Base-by-base conservation (phyloP, 2,888 invertebrate species). In the Xestia xanthographa region DNA sequence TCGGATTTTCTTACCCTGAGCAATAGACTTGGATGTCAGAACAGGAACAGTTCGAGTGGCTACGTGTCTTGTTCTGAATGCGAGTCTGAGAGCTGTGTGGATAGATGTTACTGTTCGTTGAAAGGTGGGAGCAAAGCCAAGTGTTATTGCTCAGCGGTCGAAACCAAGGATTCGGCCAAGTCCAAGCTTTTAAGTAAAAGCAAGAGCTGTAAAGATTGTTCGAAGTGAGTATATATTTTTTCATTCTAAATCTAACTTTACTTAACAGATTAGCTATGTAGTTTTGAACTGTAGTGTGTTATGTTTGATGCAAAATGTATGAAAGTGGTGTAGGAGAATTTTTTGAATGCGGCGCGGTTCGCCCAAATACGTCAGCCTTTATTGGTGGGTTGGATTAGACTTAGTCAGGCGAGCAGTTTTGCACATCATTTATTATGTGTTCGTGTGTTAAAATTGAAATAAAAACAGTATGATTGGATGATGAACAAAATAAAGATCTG, bases 61-160 rank as follows among this genome's bases (percentile, higher is more conserved):
- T 98, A 98, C 91, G 98, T 98, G 1, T 98, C 98, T 5, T 99
- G 98, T 92, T 98, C 98, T 62, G 99, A 99, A 93, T 99, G 99
- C 91, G 98, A 98, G 90, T 98, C 98, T 4, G 98, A 98, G 87
- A 98, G 98, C 22, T 98, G 98, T 90, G 97, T 98, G 0, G 98
- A 98, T 91, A 98, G 98, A 88, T 99, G 99, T 90, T 99, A 99
- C 90, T 99, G 99, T 91, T 98, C 98, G 5, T 90, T 98, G 77
- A 97, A 97, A 38, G 96, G 96, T 6, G 97, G 97, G 79, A 96
- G 95, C 80, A 95, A 94, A 82, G 90, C 93, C 2, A 98, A 97
- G 91, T 98, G 98, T 85, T 98, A 97, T 90, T 98, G 98, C 85
- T 97, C 97, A 1, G 95, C 97, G 79, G 97, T 97, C 0, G 97